Conservation (phyloP, 2,797 vertebrate species). For the Enteromius afrohamiltoni region DNA sequence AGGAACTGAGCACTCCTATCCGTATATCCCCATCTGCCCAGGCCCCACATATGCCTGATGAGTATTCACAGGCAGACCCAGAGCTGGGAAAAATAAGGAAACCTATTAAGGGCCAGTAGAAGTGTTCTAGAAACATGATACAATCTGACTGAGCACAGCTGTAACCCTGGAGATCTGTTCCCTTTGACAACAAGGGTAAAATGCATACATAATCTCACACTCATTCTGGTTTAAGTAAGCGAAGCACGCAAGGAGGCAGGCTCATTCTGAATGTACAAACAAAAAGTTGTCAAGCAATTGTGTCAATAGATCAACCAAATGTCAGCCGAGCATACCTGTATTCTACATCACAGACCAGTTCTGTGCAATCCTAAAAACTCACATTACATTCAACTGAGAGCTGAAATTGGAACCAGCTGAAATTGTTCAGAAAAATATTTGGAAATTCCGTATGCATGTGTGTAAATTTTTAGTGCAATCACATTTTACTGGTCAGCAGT, state of each 20-base stretch:
- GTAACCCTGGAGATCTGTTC: not conserved
- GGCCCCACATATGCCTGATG: constrained; percentile 50
- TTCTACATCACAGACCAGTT: not conserved
- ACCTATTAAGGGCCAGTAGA: not conserved
- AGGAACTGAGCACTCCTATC: constrained; percentile 61
- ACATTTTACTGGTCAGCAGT: too few relatives aligned
- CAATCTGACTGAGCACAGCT: constrained; percentile 9
- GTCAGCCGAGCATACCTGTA: not conserved
- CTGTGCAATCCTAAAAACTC: not conserved
- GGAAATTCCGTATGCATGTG: not conserved
- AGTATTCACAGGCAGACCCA: constrained; percentile 45
- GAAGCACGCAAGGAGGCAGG: not conserved
- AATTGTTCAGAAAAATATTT: not conserved
- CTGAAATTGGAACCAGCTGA: not conserved
- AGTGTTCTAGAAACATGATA: constrained; percentile 45
- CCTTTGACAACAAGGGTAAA: not conserved
- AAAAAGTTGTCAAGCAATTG: not conserved
- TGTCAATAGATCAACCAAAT: not conserved
- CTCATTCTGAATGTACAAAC: not conserved
- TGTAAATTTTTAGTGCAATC: too few relatives aligned
- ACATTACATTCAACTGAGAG: not conserved
- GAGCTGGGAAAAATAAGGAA: constrained; percentile 16
- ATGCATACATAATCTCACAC: not conserved
- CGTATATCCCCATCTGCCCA: constrained; percentile 59
- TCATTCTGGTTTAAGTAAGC: not conserved